Evolutionary conservation across 2,888 invertebrate species (phyloP), one percentile per base, ranked within the genome.

Genomic region (Archips xylosteana): DNA sequence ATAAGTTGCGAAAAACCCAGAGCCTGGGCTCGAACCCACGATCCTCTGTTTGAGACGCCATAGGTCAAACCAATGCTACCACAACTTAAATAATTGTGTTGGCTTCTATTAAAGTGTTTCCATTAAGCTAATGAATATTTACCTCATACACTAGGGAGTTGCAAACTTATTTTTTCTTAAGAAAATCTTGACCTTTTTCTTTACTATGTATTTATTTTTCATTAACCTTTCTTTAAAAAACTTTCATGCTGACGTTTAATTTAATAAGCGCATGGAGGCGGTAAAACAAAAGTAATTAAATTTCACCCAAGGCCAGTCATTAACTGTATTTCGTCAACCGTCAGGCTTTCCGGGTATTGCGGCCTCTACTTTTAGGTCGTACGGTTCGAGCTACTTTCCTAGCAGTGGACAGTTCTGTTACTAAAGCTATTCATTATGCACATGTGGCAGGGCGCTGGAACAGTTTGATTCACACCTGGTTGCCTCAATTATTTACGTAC

Each of bases 231-330:
- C 13, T 51, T 13, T 3, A 13, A 47, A 1, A 51, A 51, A 15
- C 3, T 6, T 51, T n/a, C n/a, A 2, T 6, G 2, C n/a, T 51
- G 13, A 51, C 51, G 6, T 51, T 15, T 51, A 15, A 51, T 51
- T 71, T 71, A 66, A 49, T 60, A 66, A 71, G 32, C 47, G 59
- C 65, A 47, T 39, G 71, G 51, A 15, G 32, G 13, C 60, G 12
- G 57, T 2, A 42, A 49, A 60, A 71, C 60, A 60, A 66, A 42
- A 60, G 32, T 71, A 71, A 66, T 71, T 60, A 71, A 66, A 60
- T 66, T 71, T 66, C 32, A 60, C 61, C 60, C 65, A 42, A 34
- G 51, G 42, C 42, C 10, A 60, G 65, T 71, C 60, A 71, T 71
- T 71, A 66, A 66, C 49, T 51, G 32, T 60, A 42, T 71, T 60